Evolutionary conservation across 2,888 invertebrate species (phyloP).

Genomic region (Oscheius myriophilus): DNA sequence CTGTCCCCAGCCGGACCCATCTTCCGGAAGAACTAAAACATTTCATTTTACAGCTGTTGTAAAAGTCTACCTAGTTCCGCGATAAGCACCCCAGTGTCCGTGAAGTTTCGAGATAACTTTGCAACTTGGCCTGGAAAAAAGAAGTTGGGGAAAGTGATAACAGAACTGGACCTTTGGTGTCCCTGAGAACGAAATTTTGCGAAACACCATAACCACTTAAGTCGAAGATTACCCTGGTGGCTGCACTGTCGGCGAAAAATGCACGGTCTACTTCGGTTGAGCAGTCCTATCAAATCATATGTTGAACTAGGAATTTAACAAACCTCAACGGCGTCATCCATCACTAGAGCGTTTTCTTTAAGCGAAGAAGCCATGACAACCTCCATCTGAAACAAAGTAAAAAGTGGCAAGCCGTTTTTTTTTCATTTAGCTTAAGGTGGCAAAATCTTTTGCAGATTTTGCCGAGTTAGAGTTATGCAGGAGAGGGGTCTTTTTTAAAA

Average conservation of each 20-base stretch:
- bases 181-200: neutral
- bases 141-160: neutral
- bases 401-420: too few species aligned
- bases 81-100: neutral
- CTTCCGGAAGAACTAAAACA: slow-evolving; percentile 4
- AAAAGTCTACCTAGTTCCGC: neutral
- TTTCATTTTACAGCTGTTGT: neutral
- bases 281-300: neutral
- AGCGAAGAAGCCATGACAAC: neutral
- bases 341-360: slow-evolving; percentile 17
- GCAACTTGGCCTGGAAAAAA: too few species aligned
- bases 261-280: neutral
- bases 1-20: neutral
- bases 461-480: neutral
- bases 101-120: too few species aligned
- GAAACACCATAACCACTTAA: slow-evolving; percentile 6
- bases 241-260: neutral
- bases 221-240: neutral
- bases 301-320: too few species aligned
- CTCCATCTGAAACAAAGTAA: neutral
- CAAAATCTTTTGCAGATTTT: too few species aligned
- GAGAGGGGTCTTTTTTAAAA: too few species aligned
- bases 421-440: too few species aligned
- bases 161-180: neutral
- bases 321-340: neutral